These are phyloP conservation scores for Leuciscus idus DNA, from an alignment of 2,113 vertebrate species.

Conservation along the genomic window DNA sequence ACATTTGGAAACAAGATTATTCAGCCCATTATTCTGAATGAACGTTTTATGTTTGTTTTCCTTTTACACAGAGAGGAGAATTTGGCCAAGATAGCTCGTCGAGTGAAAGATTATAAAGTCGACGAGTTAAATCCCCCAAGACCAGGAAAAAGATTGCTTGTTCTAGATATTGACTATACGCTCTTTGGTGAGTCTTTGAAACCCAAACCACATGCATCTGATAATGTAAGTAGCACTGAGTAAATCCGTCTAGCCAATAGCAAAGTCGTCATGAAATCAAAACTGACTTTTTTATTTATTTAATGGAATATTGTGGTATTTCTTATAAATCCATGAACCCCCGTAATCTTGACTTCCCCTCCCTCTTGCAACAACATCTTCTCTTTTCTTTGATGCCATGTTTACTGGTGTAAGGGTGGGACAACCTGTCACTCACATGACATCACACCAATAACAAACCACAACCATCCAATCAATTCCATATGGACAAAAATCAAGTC, in stretches of 20 bases:
- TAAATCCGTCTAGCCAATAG: background rate
- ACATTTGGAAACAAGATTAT: too few species aligned
- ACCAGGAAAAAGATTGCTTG: constrained; percentile 93
- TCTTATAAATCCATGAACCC: too few species aligned
- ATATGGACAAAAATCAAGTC: too few species aligned
- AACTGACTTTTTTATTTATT: background rate
- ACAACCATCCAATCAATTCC: too few species aligned
- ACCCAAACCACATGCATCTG: background rate
- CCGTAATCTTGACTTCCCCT: too few species aligned
- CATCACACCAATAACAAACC: too few species aligned
- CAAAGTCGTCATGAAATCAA: background rate
- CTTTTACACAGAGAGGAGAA: constrained; percentile 89
- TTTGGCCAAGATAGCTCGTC: constrained; percentile 92
- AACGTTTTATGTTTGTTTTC: background rate
- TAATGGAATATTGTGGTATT: too few species aligned
- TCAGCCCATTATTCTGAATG: too few species aligned
- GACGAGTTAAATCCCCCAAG: constrained; percentile 93
- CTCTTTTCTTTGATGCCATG: too few species aligned
- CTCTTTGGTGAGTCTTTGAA: constrained; percentile 87
- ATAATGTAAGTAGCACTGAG: background rate
- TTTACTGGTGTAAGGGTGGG: too few species aligned
- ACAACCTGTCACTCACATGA: too few species aligned
- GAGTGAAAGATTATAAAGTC: constrained; percentile 97
- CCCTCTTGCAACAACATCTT: too few species aligned
- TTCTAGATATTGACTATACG: constrained; percentile 97